Evolutionary conservation across 2,113 vertebrate species (phyloP).

Genomic region (Spilogale gracilis): DNA sequence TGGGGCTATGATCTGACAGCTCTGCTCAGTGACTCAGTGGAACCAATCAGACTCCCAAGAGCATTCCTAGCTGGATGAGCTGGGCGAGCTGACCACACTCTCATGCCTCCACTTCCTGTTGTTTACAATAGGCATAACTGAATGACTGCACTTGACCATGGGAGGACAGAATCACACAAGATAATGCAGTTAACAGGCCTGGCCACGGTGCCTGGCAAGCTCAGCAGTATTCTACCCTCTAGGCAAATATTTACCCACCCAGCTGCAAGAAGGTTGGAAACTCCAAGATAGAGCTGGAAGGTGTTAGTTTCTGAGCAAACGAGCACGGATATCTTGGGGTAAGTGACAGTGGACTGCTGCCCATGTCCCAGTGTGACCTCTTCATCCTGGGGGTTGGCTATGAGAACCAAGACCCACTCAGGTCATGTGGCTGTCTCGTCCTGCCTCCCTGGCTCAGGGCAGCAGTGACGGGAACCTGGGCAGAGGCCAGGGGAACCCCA

Average conservation of each 20-base stretch:
- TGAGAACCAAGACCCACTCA: background rate
- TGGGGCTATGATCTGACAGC: fast-evolving
- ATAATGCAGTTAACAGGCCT: background rate
- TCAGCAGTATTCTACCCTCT: background rate
- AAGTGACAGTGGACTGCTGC: background rate
- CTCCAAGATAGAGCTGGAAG: background rate
- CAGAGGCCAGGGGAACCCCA: background rate
- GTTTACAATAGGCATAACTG: background rate
- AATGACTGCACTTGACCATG: fast-evolving
- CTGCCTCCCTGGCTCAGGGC: background rate
- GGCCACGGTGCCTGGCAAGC: fast-evolving
- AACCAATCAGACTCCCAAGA: background rate
- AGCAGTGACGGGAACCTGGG: fast-evolving
- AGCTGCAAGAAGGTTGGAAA: background rate
- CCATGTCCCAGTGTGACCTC: background rate
- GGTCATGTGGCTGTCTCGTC: background rate
- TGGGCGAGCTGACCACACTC: background rate
- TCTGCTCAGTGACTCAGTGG: background rate
- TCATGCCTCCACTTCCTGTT: background rate
- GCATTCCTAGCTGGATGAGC: background rate
- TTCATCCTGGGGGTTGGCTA: background rate
- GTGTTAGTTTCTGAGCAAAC: background rate
- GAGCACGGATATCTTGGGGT: background rate
- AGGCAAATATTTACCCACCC: fast-evolving
- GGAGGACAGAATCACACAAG: background rate